Base-by-base conservation (phyloP, 2,113 vertebrate genomes). In the Natator depressus region DNA sequence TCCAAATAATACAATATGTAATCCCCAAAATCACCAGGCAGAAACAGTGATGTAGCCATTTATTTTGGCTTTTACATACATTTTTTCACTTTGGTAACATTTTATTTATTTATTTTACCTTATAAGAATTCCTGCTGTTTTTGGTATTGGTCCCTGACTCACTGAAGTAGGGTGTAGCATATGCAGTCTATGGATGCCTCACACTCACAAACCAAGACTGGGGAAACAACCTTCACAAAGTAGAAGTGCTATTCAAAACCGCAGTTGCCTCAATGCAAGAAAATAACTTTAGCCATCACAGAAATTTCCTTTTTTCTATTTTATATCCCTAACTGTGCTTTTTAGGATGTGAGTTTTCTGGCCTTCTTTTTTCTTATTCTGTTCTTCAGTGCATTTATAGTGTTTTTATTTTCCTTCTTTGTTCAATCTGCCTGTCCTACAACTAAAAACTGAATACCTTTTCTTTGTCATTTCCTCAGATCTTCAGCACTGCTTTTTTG, bases 381-480 rank as follows among this genome's bases (percentile, higher is more conserved):
- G 46, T 96, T 78, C 81, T 92, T 95, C 86, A 91, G 57, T 87
- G 38, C 2, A 4, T 83, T 90, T 89, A 92, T 87, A 50, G 22
- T 93, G 86, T 95, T 97, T 89, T 94, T 89, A 88, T 62, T 84
- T 94, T 95, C 90, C 81, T 95, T 92, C 79, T 95, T 92, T 92
- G 38, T 93, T 85, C 91, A 88, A 91, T 93, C 51, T 47, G 47
- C 82, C 85, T 96, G 1, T 89, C 35, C 84, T 93, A 4, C 79
- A 96, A 91, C 89, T 96, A 79, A 89, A 94, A 89, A 80, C 89
- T 96, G 88, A 92, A 72, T 95, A 87, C 75, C 88, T 97, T 97
- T 97, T 89, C 87, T 96, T 93, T 92, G 89, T 89, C 89, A 22
- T 97, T 93, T 96, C 91, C 82, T 96, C 89, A 96, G 84, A 93